Percentiles rank a stretch among this genome's conserved stretches.
phyloP scores from a whole-genome alignment of 2,888 invertebrate species.

The Trachelus stipa region DNA sequence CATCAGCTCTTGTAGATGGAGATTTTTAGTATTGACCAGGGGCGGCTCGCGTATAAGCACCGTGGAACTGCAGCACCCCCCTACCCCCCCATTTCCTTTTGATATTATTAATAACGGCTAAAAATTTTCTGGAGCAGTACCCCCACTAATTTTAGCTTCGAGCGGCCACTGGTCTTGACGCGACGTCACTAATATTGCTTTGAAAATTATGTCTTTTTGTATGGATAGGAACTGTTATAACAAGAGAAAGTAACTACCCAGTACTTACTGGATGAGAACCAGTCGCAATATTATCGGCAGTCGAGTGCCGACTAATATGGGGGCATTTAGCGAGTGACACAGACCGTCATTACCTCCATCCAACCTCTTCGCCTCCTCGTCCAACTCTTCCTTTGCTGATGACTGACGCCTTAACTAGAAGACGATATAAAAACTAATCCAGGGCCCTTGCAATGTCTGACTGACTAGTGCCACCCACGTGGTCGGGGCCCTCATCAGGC shows the following conservation, averaged over 20 bases:
- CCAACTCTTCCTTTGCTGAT: conserved; percentile 1
- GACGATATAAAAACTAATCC: conserved; percentile 40
- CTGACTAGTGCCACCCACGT: conserved; percentile 48
- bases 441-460: conserved; percentile 34
- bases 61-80: no score
- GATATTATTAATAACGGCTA: no score
- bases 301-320: conserved; percentile 34
- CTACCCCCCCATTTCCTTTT: no score
- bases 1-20: background rate
- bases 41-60: no score
- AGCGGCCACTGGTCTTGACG: background rate
- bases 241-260: background rate
- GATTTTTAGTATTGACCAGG: background rate
- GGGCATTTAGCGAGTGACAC: conserved; percentile 35
- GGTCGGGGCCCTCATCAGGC: conserved; percentile 14
- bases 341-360: conserved; percentile 35
- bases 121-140: no score
- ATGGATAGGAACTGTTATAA: background rate
- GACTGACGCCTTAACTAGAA: conserved; percentile 25
- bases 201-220: background rate
- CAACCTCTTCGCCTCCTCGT: conserved; percentile 17
- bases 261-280: conserved; percentile 27
- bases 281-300: conserved; percentile 28
- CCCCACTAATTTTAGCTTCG: no score
- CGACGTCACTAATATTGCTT: background rate